phyloP scores from a whole-genome alignment of 2,797 vertebrate species.

The Poecilia wingei region DNA sequence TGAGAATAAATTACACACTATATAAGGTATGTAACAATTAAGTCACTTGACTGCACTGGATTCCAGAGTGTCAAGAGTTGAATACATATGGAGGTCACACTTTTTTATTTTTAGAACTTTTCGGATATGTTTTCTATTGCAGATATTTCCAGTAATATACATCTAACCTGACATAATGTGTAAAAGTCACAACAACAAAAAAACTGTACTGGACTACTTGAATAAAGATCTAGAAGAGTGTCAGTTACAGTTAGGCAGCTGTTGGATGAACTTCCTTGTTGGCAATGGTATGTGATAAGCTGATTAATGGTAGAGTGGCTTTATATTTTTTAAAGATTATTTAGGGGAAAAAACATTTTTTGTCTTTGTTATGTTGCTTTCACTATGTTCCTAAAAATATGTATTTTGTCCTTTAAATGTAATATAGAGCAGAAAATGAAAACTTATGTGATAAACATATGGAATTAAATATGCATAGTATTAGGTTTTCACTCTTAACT shows the following conservation, averaged over 20 bases:
- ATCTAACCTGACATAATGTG: not conserved
- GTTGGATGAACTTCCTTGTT: conserved; percentile 38
- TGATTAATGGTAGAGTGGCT: not conserved
- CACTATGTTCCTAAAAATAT: too few species aligned
- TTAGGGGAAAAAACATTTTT: not conserved
- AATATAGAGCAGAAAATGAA: not conserved
- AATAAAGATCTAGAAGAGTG: not conserved
- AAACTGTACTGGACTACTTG: not conserved
- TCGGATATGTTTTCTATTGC: not conserved
- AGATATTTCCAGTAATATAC: not conserved
- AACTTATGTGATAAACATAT: not conserved
- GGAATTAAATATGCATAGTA: not conserved
- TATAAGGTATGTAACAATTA: too few species aligned
- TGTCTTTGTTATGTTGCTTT: too few species aligned
- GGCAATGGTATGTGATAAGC: not conserved
- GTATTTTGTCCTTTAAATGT: too few species aligned
- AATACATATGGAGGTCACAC: too few species aligned
- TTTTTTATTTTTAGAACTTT: too few species aligned
- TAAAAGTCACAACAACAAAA: not conserved
- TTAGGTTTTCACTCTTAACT: not conserved
- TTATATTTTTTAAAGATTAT: not conserved
- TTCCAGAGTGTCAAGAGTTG: too few species aligned
- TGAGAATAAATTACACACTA: not conserved
- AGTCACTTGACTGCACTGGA: too few species aligned
- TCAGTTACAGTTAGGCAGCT: conserved; percentile 26